Conservation (phyloP, 1,140 invertebrate genomes). For the Nasonia giraulti region DNA sequence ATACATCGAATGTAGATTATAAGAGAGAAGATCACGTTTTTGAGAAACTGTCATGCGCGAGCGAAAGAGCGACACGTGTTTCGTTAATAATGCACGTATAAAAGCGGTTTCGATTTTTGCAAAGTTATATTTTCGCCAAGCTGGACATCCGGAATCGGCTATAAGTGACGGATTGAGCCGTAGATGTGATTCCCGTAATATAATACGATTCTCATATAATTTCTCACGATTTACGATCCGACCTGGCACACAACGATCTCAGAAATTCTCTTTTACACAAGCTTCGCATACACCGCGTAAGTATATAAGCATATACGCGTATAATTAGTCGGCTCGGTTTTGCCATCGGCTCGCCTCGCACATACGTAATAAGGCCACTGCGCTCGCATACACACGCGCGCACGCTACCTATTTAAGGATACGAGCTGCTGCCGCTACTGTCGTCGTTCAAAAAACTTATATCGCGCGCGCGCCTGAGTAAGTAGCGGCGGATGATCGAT, state of each 20-base stretch:
- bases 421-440: neutral
- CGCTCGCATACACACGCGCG: neutral
- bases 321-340: conserved; percentile 42
- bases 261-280: neutral
- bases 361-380: conserved; percentile 44
- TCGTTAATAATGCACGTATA: no score
- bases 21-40: no score
- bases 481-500: conserved; percentile 65
- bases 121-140: neutral
- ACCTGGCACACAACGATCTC: neutral
- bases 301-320: conserved; percentile 1
- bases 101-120: no score
- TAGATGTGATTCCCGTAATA: no score
- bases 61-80: neutral
- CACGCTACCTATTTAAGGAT: conserved; percentile 49
- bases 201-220: no score
- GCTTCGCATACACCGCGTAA: neutral
- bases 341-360: conserved; percentile 14
- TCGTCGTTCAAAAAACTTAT: conserved; percentile 59
- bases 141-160: no score
- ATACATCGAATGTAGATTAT: neutral
- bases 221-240: no score
- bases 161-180: no score
- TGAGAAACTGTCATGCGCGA: neutral
- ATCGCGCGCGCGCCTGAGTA: conserved; percentile 10